These are phyloP conservation scores for Tachina lurida DNA, from an alignment of 2,888 invertebrate species.

Conservation along the genomic window DNA sequence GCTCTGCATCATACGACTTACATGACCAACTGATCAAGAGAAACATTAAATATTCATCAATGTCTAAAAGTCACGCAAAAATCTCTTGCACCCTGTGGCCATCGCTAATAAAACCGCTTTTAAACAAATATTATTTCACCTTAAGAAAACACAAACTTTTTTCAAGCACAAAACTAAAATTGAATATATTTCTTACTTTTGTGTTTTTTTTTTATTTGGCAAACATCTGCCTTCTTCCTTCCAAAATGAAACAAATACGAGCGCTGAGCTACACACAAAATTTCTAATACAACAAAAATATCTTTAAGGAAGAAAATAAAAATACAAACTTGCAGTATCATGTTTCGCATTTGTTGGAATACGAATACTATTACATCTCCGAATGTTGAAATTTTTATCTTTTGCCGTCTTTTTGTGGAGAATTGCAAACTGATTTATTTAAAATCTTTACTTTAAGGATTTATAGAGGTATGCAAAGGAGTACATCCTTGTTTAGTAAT, in stretches of 20 bases:
- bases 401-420: constrained; percentile 4
- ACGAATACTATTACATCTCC: neutral
- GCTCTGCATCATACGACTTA: no score
- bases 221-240: constrained; percentile 44
- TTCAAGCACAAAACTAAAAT: constrained; percentile 13
- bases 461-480: neutral
- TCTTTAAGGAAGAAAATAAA: neutral
- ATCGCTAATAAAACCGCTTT: neutral
- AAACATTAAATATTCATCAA: no score
- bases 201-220: neutral
- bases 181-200: constrained; percentile 2
- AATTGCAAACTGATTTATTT: constrained; percentile 3
- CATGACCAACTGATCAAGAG: no score
- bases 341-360: neutral
- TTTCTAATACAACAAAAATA: constrained; percentile 2
- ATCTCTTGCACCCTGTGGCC: no score
- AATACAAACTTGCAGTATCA: constrained; percentile 22
- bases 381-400: neutral
- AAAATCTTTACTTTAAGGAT: neutral
- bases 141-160: constrained; percentile 35
- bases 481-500: neutral
- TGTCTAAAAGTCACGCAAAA: no score
- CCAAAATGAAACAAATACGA: neutral
- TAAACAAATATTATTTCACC: constrained; percentile 25
- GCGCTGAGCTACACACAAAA: neutral